Percentiles rank a stretch among this genome's conserved stretches.
phyloP scores from a whole-genome alignment of 2,888 invertebrate species.

The Laspeyria flexula region DNA sequence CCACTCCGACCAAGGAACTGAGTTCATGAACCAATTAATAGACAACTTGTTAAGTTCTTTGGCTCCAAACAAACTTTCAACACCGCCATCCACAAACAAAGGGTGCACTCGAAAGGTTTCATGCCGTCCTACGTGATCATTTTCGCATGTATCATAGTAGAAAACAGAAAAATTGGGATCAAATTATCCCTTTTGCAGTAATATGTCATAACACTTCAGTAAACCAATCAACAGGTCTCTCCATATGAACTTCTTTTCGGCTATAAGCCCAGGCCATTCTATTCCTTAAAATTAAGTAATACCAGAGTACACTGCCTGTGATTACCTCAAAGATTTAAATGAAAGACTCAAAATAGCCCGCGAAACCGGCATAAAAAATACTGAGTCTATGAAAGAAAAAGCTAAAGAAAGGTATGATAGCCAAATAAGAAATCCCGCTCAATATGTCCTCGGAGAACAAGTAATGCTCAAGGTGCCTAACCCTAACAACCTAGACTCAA shows the following conservation, averaged over 20 bases:
- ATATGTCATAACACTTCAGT: slow-evolving; percentile 53
- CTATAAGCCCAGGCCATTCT: slow-evolving; percentile 47
- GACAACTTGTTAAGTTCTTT: slow-evolving; percentile 50
- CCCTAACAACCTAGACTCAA: slow-evolving; percentile 49
- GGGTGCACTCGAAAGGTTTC: slow-evolving; percentile 49
- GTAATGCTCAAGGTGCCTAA: slow-evolving; percentile 44
- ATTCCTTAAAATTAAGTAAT: slow-evolving; percentile 34
- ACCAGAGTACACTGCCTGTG: no score
- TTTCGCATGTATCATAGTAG: slow-evolving; percentile 48
- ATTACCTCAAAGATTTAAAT: no score
- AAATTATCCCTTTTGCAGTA: slow-evolving; percentile 51
- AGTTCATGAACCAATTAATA: slow-evolving; percentile 49
- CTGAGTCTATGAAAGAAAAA: no score
- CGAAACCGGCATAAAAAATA: no score
- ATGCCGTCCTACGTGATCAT: slow-evolving; percentile 49
- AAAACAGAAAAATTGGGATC: slow-evolving; percentile 41
- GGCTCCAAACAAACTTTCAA: slow-evolving; percentile 47
- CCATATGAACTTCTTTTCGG: slow-evolving; percentile 52
- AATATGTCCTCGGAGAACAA: slow-evolving; percentile 36
- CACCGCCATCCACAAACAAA: slow-evolving; percentile 54
- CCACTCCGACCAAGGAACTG: slow-evolving; percentile 53
- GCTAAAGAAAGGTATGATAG: no score
- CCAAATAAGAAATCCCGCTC: not conserved
- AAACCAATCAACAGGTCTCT: slow-evolving; percentile 43
- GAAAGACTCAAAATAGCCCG: no score